A percentile compares a stretch with the other conserved stretches of the same genome.
phyloP scores from a whole-genome alignment of 2,113 vertebrate species.

The Vicugna pacos region DNA sequence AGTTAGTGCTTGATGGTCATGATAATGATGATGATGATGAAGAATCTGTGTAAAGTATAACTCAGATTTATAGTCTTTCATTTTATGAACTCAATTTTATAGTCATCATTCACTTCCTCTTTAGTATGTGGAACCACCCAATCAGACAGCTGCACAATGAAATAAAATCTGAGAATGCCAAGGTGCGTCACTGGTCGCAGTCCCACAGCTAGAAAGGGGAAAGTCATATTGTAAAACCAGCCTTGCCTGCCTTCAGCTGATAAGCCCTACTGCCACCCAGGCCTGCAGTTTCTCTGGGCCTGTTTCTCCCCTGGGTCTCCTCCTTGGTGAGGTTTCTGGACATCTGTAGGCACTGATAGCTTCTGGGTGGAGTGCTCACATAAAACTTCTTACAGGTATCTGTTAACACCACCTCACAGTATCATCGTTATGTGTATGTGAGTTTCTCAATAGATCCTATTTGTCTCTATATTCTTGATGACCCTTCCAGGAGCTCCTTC shows the following conservation, averaged over 20 bases:
- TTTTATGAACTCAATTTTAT: constrained; percentile 4
- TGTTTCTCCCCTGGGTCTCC: not conserved
- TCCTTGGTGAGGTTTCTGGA: not conserved
- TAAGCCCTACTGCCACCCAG: not conserved
- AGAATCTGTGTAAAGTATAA: not conserved
- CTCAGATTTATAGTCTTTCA: not conserved
- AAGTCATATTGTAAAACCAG: not conserved
- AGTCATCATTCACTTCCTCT: not conserved
- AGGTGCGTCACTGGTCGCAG: not conserved
- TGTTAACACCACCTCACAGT: not conserved
- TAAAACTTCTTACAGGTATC: not conserved
- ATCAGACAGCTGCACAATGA: not conserved
- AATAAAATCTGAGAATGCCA: not conserved
- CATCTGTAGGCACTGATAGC: not conserved
- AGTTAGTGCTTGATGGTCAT: not conserved
- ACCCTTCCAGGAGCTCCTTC: not conserved
- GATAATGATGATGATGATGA: not conserved
- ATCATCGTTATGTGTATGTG: not conserved
- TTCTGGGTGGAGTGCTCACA: not conserved
- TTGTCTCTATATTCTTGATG: not conserved
- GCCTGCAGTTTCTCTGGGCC: not conserved
- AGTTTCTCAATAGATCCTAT: not conserved
- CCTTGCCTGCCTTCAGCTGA: not conserved
- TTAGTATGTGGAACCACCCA: not conserved
- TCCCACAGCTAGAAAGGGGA: not conserved